Base-by-base conservation (phyloP, 2,797 vertebrate species). In the Trematocara caparti region DNA sequence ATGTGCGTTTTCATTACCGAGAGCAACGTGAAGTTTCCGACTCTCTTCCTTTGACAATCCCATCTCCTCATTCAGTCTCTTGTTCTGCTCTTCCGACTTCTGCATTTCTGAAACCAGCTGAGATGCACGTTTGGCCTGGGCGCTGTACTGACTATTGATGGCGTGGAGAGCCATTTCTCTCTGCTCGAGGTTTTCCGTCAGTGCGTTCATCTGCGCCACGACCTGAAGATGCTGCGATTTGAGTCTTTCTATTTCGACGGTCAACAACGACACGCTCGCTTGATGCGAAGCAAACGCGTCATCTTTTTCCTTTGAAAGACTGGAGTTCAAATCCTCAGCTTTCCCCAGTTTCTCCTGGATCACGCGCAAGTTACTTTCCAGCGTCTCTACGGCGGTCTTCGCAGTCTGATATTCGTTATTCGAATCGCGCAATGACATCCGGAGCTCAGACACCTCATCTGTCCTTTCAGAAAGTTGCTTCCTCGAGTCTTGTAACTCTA, bases 171-270 rank as follows among this genome's bases (percentile, higher is more conserved):
- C 92, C 91, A 95, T 78, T 17, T 97, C 97, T 73, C 95, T 96
- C 80, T 98, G 95, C 85, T 97, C 95, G 1, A 96, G 91, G 69
- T 96, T 94, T 75, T 96, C 95, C 0, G 95, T 95, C 83, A 89
- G 73, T 0, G 83, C 85, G 12, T 93, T 94, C 92, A 97, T 91
- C 47, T 96, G 95, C 4, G 92, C 84, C 40, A 90, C 92, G 1
- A 96, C 95, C 78, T 96, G 96, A 50, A 95, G 90, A 78, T 97
- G 93, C 1, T 97, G 95, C 0, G 83, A 92, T 88, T 94, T 97
- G 34, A 97, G 89, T 73, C 74, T 84, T 36, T 96, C 94, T 24
- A 97, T 94, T 78, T 97, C 96, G 2, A 90, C 73, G 2, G 92
- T 96, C 79, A 97, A 91, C 76, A 89, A 91, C 8, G 92, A 83